These are phyloP conservation scores for Ophion ventricosus DNA, from an alignment of 2,888 invertebrate species.

Conservation along the genomic window DNA sequence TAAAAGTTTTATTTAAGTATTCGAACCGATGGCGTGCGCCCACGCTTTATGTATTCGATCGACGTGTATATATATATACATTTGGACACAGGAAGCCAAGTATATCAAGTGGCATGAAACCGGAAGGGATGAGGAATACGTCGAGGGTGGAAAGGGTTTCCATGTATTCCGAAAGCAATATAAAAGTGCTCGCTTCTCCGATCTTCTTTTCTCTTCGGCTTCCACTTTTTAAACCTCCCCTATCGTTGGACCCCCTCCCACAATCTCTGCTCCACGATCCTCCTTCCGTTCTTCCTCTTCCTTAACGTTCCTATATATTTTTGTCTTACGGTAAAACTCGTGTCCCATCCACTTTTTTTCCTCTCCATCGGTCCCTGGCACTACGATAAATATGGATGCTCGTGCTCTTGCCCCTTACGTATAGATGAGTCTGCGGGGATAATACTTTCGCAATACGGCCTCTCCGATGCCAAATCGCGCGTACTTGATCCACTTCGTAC, in stretches of 20 bases:
- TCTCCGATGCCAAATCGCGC: neutral
- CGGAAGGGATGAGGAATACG: slow-evolving; percentile 7
- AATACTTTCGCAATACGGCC: neutral
- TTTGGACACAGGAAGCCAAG: neutral
- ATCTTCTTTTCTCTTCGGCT: slow-evolving; percentile 60
- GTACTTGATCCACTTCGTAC: neutral
- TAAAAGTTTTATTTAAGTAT: slow-evolving; percentile 70
- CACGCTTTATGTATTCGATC: slow-evolving; percentile 12
- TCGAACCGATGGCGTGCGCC: slow-evolving; percentile 60
- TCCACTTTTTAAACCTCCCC: slow-evolving; percentile 53
- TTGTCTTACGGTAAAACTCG: slow-evolving; percentile 29
- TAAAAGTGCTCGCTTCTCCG: slow-evolving; percentile 64
- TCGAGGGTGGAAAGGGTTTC: slow-evolving; percentile 25
- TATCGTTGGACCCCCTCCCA: neutral
- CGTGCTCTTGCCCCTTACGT: slow-evolving; percentile 1
- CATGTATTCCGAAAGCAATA: slow-evolving; percentile 68
- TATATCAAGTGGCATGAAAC: slow-evolving; percentile 30
- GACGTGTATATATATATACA: neutral
- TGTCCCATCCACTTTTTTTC: slow-evolving; percentile 51
- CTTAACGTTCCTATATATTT: slow-evolving; percentile 25
- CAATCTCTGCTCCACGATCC: neutral
- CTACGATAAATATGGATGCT: slow-evolving; percentile 62
- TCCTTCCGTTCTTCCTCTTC: neutral
- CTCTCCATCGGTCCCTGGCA: slow-evolving; percentile 50
- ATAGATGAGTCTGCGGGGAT: neutral